phyloP scores from a whole-genome alignment of 2,888 invertebrate species.

The Harpalus rubripes region DNA sequence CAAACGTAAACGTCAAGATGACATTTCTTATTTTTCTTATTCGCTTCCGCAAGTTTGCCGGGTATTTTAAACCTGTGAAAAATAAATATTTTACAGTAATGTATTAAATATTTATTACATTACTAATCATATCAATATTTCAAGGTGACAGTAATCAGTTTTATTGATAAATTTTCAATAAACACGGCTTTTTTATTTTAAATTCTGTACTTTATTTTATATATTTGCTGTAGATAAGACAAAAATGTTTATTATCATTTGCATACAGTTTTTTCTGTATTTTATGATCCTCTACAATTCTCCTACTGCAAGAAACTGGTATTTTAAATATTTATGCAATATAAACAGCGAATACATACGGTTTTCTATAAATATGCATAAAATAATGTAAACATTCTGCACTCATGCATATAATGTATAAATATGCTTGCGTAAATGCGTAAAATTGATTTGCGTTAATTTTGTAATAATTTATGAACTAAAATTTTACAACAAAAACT shows the following conservation, averaged over 20 bases:
- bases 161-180: background rate
- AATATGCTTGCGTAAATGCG: slow-evolving; percentile 1
- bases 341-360: slow-evolving; percentile 14
- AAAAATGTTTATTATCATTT: background rate
- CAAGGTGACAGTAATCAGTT: background rate
- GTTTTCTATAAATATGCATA: slow-evolving; percentile 31
- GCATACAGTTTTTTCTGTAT: background rate
- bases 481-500: background rate
- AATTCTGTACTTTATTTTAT: background rate
- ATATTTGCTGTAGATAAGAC: background rate
- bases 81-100: no score
- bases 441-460: slow-evolving; percentile 26
- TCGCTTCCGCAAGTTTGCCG: no score
- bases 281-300: no score
- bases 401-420: slow-evolving; percentile 23
- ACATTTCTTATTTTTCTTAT: no score
- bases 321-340: slow-evolving; percentile 32
- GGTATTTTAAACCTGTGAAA: no score
- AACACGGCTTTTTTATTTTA: background rate
- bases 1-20: slow-evolving; percentile 3
- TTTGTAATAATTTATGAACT: background rate
- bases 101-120: background rate
- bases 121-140: background rate
- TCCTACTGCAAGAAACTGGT: background rate
- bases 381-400: slow-evolving; percentile 30